A percentile compares a stretch with the other conserved stretches of the same genome.
These are phyloP conservation scores for Dugesia japonica DNA, from an alignment of 2,888 invertebrate genomes.

Conservation along the genomic window DNA sequence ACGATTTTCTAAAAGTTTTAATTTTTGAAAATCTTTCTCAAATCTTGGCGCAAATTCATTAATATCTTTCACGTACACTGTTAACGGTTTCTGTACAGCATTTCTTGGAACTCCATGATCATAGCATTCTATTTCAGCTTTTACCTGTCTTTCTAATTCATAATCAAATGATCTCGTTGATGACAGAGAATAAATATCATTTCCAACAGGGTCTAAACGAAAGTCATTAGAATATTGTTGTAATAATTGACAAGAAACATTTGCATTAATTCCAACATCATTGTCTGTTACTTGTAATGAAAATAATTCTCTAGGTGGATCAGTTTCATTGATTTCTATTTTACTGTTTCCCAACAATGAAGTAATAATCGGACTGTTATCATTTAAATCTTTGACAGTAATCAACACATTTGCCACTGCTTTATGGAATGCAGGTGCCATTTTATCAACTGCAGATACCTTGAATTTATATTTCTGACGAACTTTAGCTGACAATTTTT, in stretches of 20 bases:
- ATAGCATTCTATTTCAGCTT: constrained; percentile 22
- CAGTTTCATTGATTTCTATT: constrained; percentile 21
- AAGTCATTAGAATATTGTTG: constrained; percentile 10
- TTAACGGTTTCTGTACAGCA: not conserved
- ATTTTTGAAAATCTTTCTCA: not conserved
- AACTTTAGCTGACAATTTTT: constrained; percentile 26
- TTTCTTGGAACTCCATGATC: constrained; percentile 3
- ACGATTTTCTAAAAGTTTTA: not conserved
- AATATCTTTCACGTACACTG: not conserved
- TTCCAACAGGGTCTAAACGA: not conserved
- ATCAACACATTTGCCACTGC: constrained; percentile 13
- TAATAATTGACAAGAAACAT: constrained; percentile 5
- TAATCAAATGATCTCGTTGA: constrained; percentile 23
- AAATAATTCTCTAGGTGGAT: constrained; percentile 7
- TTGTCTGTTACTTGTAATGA: constrained; percentile 10
- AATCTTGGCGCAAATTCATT: constrained; percentile 22
- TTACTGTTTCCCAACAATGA: not conserved
- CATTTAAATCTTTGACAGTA: constrained; percentile 28
- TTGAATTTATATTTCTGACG: constrained; percentile 23
- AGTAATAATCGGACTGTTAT: constrained; percentile 22
- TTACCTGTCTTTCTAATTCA: not conserved
- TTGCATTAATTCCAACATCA: constrained; percentile 6
- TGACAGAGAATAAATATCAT: not conserved
- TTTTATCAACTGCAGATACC: not conserved
- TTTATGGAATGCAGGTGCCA: not conserved